Percentiles rank a stretch among this genome's conserved stretches.
Evolutionary conservation across 2,888 invertebrate genomes (phyloP).

Genomic region (Sarcophaga variegata): DNA sequence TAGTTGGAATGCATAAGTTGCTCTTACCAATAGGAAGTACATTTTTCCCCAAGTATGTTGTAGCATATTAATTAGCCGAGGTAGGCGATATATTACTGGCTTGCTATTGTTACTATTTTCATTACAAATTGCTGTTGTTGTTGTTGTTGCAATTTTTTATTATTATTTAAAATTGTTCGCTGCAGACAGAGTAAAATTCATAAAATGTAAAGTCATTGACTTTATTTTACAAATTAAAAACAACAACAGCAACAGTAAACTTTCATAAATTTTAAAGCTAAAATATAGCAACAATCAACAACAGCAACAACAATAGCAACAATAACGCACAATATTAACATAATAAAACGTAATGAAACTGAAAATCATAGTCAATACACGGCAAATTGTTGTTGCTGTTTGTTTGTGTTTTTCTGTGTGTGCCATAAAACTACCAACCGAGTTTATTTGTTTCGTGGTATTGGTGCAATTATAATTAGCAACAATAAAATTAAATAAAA

Average conservation of each 20-base stretch:
- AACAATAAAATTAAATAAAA: constrained; percentile 41
- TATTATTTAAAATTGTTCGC: too few species aligned
- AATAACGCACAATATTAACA: background rate
- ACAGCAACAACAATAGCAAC: background rate
- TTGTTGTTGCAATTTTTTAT: too few species aligned
- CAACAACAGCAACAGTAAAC: background rate
- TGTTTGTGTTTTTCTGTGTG: background rate
- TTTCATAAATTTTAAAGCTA: constrained; percentile 19
- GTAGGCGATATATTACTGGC: too few species aligned
- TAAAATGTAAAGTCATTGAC: constrained; percentile 46
- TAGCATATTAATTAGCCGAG: too few species aligned
- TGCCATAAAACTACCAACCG: constrained; percentile 11
- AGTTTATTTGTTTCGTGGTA: constrained; percentile 28
- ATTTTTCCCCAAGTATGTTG: too few species aligned
- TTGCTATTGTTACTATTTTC: too few species aligned
- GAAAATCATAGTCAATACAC: background rate
- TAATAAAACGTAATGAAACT: background rate
- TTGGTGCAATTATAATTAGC: constrained; percentile 40
- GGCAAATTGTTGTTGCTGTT: background rate
- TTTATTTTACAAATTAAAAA: constrained; percentile 29
- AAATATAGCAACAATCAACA: constrained; percentile 12
- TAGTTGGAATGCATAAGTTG: too few species aligned
- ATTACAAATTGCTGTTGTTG: too few species aligned
- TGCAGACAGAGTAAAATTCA: constrained; percentile 7
- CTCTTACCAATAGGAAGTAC: too few species aligned